These are phyloP conservation scores for Oreohelix idahoensis DNA, from an alignment of 1,140 invertebrate species.

Conservation along the genomic window DNA sequence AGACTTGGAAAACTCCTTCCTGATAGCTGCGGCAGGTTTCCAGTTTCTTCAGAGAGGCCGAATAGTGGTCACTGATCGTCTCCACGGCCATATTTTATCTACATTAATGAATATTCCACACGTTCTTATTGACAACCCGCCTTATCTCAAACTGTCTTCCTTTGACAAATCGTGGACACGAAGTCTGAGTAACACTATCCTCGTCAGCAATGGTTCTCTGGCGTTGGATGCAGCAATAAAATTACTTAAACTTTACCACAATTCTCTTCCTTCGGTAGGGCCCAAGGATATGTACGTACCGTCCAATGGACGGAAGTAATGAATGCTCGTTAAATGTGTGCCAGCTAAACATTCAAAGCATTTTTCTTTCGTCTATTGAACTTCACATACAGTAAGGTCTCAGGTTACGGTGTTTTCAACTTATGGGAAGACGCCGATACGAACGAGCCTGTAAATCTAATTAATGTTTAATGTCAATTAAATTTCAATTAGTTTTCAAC, in stretches of 20 bases:
- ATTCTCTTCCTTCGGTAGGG: constrained; percentile 18
- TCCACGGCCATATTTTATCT: constrained; percentile 50
- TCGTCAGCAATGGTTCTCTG: constrained; percentile 4
- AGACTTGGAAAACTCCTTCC: constrained; percentile 12
- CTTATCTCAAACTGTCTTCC: constrained; percentile 42
- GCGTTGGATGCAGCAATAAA: constrained; percentile 28
- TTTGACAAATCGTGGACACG: constrained; percentile 46
- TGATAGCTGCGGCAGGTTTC: constrained; percentile 18
- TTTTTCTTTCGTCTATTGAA: no score
- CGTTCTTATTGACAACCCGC: constrained; percentile 46
- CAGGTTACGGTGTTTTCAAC: no score
- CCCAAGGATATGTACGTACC: neutral
- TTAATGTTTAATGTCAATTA: no score
- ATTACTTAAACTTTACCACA: constrained; percentile 28
- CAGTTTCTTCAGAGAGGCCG: constrained; percentile 41
- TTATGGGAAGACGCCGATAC: no score
- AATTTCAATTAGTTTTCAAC: no score
- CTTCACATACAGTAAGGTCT: no score
- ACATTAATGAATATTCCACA: constrained; percentile 48
- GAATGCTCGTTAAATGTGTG: no score
- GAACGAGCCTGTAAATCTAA: no score
- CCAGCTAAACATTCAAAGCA: no score
- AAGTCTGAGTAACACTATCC: constrained; percentile 22
- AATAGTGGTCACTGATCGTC: constrained; percentile 50
- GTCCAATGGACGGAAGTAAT: no score